Conservation (phyloP, 2,888 invertebrate species). For the Punctoribates punctum region DNA sequence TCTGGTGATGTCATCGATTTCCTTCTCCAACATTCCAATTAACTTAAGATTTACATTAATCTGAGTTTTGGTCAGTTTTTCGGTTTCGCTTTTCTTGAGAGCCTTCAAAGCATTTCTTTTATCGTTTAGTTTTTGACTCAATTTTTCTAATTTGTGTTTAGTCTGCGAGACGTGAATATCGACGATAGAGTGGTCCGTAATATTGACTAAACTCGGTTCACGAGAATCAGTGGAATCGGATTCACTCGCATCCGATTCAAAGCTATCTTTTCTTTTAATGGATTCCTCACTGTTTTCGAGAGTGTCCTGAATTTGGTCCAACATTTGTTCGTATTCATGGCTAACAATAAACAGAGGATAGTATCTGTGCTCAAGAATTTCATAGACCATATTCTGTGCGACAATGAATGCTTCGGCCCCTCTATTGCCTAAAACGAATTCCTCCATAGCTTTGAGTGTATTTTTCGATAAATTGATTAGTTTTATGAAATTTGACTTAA, state of each 20-base stretch:
- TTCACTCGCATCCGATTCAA: neutral
- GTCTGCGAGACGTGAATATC: slow-evolving; percentile 55
- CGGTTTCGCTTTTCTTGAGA: slow-evolving; percentile 72
- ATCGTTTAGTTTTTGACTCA: slow-evolving; percentile 77
- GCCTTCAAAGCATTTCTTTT: slow-evolving; percentile 80
- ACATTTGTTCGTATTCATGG: slow-evolving; percentile 72
- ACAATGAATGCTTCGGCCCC: slow-evolving; percentile 84
- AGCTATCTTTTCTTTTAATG: slow-evolving; percentile 42
- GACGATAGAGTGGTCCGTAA: neutral
- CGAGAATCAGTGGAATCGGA: neutral
- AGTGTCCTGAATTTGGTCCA: slow-evolving; percentile 63
- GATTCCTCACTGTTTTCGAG: slow-evolving; percentile 45
- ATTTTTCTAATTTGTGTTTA: slow-evolving; percentile 71
- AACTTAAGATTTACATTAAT: slow-evolving; percentile 55
- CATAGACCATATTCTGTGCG: slow-evolving; percentile 73
- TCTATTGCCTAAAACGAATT: slow-evolving; percentile 63
- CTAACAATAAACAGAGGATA: slow-evolving; percentile 83
- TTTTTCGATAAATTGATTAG: slow-evolving; percentile 51
- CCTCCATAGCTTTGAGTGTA: slow-evolving; percentile 73
- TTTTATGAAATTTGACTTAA: slow-evolving; percentile 64
- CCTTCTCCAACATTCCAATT: slow-evolving; percentile 70
- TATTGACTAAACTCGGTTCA: neutral
- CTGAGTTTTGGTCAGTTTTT: slow-evolving; percentile 57
- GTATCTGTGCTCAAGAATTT: slow-evolving; percentile 77
- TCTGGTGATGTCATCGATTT: slow-evolving; percentile 75